Percentiles rank a stretch among this genome's conserved stretches.
Conservation (phyloP, 2,113 vertebrate species). For the Synodontis membranacea region DNA sequence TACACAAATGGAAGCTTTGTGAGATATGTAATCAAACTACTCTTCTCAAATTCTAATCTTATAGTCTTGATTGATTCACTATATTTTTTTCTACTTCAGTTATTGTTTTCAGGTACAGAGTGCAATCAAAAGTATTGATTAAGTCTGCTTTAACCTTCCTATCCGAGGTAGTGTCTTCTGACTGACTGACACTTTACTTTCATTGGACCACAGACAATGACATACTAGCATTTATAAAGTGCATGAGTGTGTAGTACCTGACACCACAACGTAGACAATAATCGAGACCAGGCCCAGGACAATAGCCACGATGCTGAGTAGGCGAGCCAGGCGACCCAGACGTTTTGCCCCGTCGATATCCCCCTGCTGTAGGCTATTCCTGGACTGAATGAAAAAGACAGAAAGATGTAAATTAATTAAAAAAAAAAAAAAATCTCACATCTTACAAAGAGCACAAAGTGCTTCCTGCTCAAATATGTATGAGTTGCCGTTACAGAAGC, state of each 20-base stretch:
- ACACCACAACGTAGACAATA: slow-evolving; percentile 70
- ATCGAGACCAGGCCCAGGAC: slow-evolving; percentile 80
- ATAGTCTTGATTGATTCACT: not conserved
- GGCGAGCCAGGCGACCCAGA: slow-evolving; percentile 81
- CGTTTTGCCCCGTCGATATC: slow-evolving; percentile 82
- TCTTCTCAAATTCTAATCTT: slow-evolving; percentile 22
- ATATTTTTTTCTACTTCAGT: not conserved
- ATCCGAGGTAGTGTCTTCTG: not conserved
- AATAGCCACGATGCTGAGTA: slow-evolving; percentile 83
- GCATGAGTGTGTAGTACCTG: slow-evolving; percentile 66
- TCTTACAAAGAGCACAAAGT: not conserved
- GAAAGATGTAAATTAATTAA: no score
- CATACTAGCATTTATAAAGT: not conserved
- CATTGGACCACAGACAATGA: not conserved
- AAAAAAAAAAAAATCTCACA: not conserved
- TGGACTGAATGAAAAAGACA: slow-evolving; percentile 70
- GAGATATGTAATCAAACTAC: not conserved
- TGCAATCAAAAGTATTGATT: not conserved
- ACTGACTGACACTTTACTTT: not conserved
- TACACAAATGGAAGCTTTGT: not conserved
- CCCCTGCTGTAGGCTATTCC: slow-evolving; percentile 83
- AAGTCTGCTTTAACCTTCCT: not conserved
- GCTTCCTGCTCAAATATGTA: slow-evolving; percentile 33
- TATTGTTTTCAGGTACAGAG: not conserved
- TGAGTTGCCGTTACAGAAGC: slow-evolving; percentile 2